Percentiles rank a stretch among this genome's conserved stretches.
Conservation (phyloP, 2,797 vertebrate species). For the Emydoidea blandingii region DNA sequence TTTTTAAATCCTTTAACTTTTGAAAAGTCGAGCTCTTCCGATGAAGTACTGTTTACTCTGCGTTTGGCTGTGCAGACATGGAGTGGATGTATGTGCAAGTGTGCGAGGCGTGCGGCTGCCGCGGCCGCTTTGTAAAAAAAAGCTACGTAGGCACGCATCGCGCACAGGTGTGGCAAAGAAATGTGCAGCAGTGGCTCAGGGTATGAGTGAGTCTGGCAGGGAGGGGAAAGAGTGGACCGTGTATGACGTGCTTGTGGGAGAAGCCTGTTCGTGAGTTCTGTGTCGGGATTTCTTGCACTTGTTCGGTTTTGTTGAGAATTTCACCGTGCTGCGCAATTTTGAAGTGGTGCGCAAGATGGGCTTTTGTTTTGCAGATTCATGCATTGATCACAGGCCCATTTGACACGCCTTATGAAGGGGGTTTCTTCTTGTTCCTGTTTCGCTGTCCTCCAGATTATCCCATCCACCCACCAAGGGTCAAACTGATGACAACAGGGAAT, state of each 20-base stretch:
- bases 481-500: constrained; percentile 98
- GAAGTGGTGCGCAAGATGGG: constrained; percentile 75
- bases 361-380: constrained; percentile 92
- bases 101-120: background rate
- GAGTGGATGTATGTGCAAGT: background rate
- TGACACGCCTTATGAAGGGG: constrained; percentile 98
- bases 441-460: constrained; percentile 99
- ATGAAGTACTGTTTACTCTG: background rate
- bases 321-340: constrained; percentile 60
- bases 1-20: background rate
- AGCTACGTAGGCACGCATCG: background rate
- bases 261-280: background rate
- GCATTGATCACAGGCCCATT: constrained; percentile 98
- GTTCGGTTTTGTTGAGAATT: background rate
- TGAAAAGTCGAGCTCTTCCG: background rate
- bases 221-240: background rate
- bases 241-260: background rate
- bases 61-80: background rate
- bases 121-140: background rate
- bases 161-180: background rate
- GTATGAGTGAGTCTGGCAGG: background rate
- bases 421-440: constrained; percentile 99
- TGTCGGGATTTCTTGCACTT: background rate
- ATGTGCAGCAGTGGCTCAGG: background rate
- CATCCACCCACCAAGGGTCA: constrained; percentile 97